Base-by-base conservation (phyloP, 1,140 invertebrate genomes). In the Leptopilina clavipes region DNA sequence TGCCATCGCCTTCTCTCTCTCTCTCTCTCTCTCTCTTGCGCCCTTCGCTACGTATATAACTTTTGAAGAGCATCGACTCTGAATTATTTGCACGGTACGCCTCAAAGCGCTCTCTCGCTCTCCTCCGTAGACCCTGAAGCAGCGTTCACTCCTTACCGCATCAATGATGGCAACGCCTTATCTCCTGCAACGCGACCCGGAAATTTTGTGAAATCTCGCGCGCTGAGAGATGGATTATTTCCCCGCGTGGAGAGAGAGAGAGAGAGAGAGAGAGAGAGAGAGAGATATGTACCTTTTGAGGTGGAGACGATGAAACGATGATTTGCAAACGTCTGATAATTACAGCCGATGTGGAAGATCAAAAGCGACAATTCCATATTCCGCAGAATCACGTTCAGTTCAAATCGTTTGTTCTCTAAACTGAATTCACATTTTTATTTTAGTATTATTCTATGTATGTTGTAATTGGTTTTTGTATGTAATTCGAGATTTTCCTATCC, bases 241-340 rank as follows among this genome's bases (percentile, higher is more conserved):
- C 59, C 22, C 37, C 37, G 8, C 37, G 5, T 40, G n/a, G n/a
- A n/a, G n/a, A n/a, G n/a, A n/a, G n/a, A n/a, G n/a, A n/a, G n/a
- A n/a, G n/a, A n/a, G n/a, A n/a, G n/a, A n/a, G n/a, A n/a, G n/a
- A n/a, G n/a, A n/a, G n/a, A n/a, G n/a, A n/a, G n/a, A n/a, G n/a
- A n/a, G n/a, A n/a, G n/a, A 40, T 9, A 40, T 9, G 6, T 40
- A 65, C 22, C 22, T 65, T 65, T 22, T 40, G 37, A 40, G 14
- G 8, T 25, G 56, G 11, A 59, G 22, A 31, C 22, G 59, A 65
- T 31, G 59, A 65, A 31, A 65, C 22, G 22, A 65, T 31, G 59
- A 65, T 31, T 65, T 65, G 59, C 59, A 31, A 65, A 65, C 59
- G 59, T 65, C 25, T 65, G 59, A 65, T 65, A 65, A 65, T 65